Base-by-base conservation (phyloP, 1,140 invertebrate genomes). In the Anastrepha obliqua region DNA sequence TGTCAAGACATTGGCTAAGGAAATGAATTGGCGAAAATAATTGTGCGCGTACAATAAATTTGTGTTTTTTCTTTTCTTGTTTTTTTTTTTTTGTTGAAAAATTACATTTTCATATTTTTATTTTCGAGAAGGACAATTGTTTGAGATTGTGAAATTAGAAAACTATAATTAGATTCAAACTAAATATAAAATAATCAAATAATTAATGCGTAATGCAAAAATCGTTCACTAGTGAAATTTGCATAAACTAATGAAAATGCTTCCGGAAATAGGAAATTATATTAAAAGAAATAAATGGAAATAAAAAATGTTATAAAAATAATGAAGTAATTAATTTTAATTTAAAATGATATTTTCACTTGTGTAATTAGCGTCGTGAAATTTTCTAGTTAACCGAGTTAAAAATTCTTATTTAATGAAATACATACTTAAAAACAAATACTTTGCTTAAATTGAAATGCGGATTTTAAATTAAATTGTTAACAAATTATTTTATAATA, bases 111-210 rank as follows among this genome's bases (percentile, higher is more conserved):
- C 15, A 62, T 5, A 62, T 62, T 62, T 62, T 17, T 62, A 17
- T 81, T 55, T 29, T 17, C 70, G 42, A 13, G 74, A 81, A 81
- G 74, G 74, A 81, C 51, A 55, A 39, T 81, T 81, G 17, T 29
- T 29, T 29, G 47, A 55, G 8, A 11, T 11, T 55, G 60, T 62
- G 60, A 15, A 62, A 13, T 62, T 62, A 62, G 60, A 62, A 58
- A 81, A 81, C 8, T 81, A 51, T 0, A 17, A 55, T 6, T 8
- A 55, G 55, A 70, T 67, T 29, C 6, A 81, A 81, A 20, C 6
- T 51, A 81, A 29, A 81, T 29, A 7, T 11, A 58, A 11, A 29
- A 29, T 29, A 55, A 55, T 55, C 51, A 55, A 11, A 55, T 8
- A 55, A 55, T 8, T 55, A 55, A 55, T 8, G 11, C 6, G 11